Base-by-base conservation (phyloP, 2,888 invertebrate genomes). In the Drosophila histrio region DNA sequence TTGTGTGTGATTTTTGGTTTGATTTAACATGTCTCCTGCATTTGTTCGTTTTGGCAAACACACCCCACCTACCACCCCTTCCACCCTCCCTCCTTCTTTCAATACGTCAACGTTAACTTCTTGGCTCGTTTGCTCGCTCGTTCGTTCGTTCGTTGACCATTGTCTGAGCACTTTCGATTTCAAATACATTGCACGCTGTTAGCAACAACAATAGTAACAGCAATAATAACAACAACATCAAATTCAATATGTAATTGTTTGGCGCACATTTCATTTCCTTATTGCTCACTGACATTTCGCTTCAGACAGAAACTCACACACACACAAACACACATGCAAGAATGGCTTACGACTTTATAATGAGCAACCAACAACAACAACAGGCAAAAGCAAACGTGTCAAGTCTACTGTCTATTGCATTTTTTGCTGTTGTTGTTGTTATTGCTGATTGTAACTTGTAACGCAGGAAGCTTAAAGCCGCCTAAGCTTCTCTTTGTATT, bases 281-380 rank as follows among this genome's bases (percentile, higher is more conserved):
- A 84, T 84, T 87, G 87, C 87, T 73, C 69, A 85, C 85, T 87
- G 77, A 82, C 87, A 85, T 84, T 84, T 87, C 73, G 69, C 84
- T 59, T 67, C 26, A 54, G 68, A 68, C 59, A 60, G 58, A 56
- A 54, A 67, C 53, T 66, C 57, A 64, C 38, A 76, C 53, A 56
- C 28, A 73, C 52, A 66, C 15, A 69, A 11, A 56, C 6, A 53
- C 24, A 63, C 36, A 67, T 24, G 56, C 64, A 54, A 49, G 67
- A 82, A 73, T 67, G 64, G 79, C 79, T 79, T 81, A 81, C 78
- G 84, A 86, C 66, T 84, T 80, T 80, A 78, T 86, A 82, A 82
- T 83, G 78, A 80, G 76, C 66, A 79, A 58, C 50, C 41, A 69
- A 58, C 44, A 56, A 53, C 44, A 70, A 59, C 59, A 64, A 17